Percentiles rank a stretch among this genome's conserved stretches.
Conservation (phyloP, 2,113 vertebrate species). For the Castor canadensis region DNA sequence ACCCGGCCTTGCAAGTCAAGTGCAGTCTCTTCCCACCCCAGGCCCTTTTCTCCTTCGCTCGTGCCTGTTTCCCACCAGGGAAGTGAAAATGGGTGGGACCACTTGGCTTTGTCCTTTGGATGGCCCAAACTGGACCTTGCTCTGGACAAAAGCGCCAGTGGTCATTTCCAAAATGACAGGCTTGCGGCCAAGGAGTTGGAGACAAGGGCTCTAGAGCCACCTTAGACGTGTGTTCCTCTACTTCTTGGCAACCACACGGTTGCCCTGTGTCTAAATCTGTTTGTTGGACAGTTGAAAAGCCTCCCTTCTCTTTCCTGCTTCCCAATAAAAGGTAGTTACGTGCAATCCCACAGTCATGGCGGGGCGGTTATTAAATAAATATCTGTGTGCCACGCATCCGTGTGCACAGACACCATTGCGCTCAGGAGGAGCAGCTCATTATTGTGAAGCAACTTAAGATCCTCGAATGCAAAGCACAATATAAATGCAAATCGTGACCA, state of each 20-base stretch:
- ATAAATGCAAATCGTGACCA: slow-evolving; percentile 79
- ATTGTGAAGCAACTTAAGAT: slow-evolving; percentile 72
- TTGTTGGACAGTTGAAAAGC: not conserved
- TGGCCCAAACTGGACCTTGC: not conserved
- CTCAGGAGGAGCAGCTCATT: slow-evolving; percentile 54
- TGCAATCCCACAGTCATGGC: slow-evolving; percentile 44
- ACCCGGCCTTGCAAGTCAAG: not conserved
- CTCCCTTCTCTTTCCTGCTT: not conserved
- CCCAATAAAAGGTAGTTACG: not conserved
- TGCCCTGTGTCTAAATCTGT: too few relatives aligned
- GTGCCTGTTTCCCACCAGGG: fast-evolving
- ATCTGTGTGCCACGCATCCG: not conserved
- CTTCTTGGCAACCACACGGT: too few relatives aligned
- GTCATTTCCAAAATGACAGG: not conserved
- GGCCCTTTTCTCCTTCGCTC: too few relatives aligned
- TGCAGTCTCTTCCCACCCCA: too few relatives aligned
- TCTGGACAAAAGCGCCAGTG: fast-evolving
- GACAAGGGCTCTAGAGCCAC: not conserved
- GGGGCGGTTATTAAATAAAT: slow-evolving; percentile 76
- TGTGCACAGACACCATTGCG: not conserved
- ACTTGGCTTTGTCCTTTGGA: too few relatives aligned
- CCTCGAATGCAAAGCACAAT: slow-evolving; percentile 73
- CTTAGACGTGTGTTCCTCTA: fast-evolving
- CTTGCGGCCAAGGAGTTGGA: not conserved
- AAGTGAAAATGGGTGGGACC: not conserved